Evolutionary conservation across 1,140 invertebrate genomes (phyloP).

Genomic region (Glomeris maerens): DNA sequence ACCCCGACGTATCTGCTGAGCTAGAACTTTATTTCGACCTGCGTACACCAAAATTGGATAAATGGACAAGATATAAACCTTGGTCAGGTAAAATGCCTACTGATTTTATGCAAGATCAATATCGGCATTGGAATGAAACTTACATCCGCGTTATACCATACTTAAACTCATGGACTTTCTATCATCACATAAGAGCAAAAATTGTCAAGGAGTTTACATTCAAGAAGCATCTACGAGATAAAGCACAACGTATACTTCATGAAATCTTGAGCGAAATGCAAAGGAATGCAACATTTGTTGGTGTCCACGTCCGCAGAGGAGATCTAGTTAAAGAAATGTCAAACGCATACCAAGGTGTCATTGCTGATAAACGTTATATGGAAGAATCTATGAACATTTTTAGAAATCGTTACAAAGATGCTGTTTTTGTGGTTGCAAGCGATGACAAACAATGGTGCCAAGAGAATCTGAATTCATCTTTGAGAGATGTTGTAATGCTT

Average conservation of each 20-base stretch:
- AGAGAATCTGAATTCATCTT: no score
- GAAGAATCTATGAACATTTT: conserved; percentile 41
- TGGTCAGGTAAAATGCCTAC: neutral
- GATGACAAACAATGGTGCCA: no score
- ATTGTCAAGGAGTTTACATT: conserved; percentile 12
- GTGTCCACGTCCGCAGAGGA: conserved; percentile 41
- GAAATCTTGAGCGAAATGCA: neutral
- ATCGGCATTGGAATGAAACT: no score
- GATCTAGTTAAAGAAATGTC: conserved; percentile 44
- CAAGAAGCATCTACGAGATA: neutral
- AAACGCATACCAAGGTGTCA: conserved; percentile 32
- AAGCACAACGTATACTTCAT: conserved; percentile 4
- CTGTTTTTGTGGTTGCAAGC: conserved; percentile 45
- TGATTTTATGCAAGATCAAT: neutral
- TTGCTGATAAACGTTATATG: conserved; percentile 40
- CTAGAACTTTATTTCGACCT: conserved; percentile 39
- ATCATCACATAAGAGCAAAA: conserved; percentile 9
- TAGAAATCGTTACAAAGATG: no score
- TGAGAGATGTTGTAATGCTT: conserved; percentile 35
- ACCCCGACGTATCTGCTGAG: conserved; percentile 39
- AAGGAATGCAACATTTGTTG: no score
- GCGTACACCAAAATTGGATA: neutral
- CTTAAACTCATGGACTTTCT: conserved; percentile 15
- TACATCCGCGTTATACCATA: neutral
- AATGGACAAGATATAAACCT: conserved; percentile 25